phyloP scores from a whole-genome alignment of 2,797 vertebrate genomes.

The Enoplosus armatus region DNA sequence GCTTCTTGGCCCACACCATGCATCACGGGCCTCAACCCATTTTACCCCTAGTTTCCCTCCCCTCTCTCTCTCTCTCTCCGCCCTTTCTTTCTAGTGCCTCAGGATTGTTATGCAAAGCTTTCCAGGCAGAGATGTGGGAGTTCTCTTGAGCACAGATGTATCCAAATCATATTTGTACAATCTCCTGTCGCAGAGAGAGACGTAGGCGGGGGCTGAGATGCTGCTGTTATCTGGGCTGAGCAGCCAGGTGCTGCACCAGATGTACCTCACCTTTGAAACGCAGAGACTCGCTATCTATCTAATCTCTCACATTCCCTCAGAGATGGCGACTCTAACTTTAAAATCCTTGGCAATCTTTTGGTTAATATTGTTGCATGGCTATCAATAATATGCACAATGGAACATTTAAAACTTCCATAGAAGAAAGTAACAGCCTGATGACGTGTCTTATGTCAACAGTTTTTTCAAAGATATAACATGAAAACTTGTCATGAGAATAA shows the following conservation, averaged over 20 bases:
- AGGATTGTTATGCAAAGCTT: slow-evolving; percentile 85
- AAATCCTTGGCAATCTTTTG: not conserved
- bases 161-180: slow-evolving; percentile 74
- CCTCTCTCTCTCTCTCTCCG: slow-evolving; percentile 45
- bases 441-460: not conserved
- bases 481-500: slow-evolving; percentile 13
- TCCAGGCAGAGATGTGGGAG: slow-evolving; percentile 79
- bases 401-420: slow-evolving; percentile 10
- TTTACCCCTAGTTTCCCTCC: slow-evolving; percentile 62
- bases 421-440: not conserved
- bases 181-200: slow-evolving; percentile 53
- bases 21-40: slow-evolving; percentile 79
- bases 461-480: not conserved
- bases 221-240: slow-evolving; percentile 61
- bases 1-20: slow-evolving; percentile 85
- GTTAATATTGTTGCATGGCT: not conserved
- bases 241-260: slow-evolving; percentile 55
- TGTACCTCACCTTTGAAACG: slow-evolving; percentile 42
- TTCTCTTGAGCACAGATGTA: slow-evolving; percentile 77
- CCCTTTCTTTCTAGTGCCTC: slow-evolving; percentile 74
- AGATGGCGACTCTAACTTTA: slow-evolving; percentile 20
- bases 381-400: not conserved
- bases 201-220: slow-evolving; percentile 49
- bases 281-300: slow-evolving; percentile 46
- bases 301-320: slow-evolving; percentile 42